Evolutionary conservation across 2,113 vertebrate species (phyloP).

Genomic region (Tychaedon coryphoeus): DNA sequence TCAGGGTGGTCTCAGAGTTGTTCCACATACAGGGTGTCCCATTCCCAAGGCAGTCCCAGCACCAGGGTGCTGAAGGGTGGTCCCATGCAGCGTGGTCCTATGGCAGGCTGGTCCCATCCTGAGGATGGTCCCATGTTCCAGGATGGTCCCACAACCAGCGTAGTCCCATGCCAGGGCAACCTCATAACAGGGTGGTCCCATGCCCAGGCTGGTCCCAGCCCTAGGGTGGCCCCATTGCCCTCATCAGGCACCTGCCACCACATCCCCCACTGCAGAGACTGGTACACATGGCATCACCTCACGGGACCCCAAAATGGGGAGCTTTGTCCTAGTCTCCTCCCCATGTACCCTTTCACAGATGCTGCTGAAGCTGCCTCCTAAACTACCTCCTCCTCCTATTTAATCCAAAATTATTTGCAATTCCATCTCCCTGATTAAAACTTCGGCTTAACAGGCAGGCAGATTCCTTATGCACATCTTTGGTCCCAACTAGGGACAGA

Average conservation of each 20-base stretch:
- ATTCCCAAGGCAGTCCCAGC: not conserved
- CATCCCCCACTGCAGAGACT: not conserved
- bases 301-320: accelerated
- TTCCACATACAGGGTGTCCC: not conserved
- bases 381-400: not conserved
- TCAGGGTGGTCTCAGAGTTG: not conserved
- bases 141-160: not conserved
- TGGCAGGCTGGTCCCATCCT: not conserved
- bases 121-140: not conserved
- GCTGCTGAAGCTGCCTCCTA: not conserved
- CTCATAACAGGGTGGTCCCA: not conserved
- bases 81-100: not conserved
- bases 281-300: not conserved
- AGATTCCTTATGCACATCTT: not conserved
- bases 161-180: not conserved
- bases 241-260: not conserved
- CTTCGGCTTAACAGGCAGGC: not conserved
- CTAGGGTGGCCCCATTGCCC: not conserved
- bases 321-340: not conserved
- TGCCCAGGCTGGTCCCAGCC: not conserved
- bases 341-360: not conserved
- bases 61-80: not conserved
- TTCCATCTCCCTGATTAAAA: slow-evolving; percentile 46
- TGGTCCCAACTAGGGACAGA: not conserved
- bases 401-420: slow-evolving; percentile 42